Conservation (phyloP, 2,888 invertebrate genomes). For the Gnatocerus cornutus region DNA sequence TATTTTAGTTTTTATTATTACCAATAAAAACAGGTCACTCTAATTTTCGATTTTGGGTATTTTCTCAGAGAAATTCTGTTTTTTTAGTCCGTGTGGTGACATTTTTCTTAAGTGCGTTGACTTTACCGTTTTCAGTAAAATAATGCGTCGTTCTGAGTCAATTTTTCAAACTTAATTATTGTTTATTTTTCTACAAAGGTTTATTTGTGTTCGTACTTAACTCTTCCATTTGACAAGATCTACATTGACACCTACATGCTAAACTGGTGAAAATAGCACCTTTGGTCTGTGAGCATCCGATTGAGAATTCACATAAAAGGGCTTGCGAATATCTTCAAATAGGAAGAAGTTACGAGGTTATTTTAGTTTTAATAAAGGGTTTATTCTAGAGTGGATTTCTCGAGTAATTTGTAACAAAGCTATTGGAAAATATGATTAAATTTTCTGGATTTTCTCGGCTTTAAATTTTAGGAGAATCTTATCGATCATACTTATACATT, state of each 20-base stretch:
- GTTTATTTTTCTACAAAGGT: constrained; percentile 47
- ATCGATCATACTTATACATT: constrained; percentile 67
- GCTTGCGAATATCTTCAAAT: constrained; percentile 14
- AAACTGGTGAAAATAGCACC: constrained; percentile 32
- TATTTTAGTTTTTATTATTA: too few species aligned
- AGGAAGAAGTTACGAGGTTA: constrained; percentile 19
- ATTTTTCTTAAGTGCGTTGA: background rate
- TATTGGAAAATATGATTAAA: constrained; percentile 63
- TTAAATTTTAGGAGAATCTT: constrained; percentile 60
- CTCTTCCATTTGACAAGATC: constrained; percentile 34
- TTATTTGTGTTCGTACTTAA: constrained; percentile 44
- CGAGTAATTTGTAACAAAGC: constrained; percentile 58
- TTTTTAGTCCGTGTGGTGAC: too few species aligned
- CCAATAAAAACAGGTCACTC: too few species aligned
- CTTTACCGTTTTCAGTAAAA: background rate
- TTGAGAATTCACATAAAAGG: constrained; percentile 5
- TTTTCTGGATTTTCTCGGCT: constrained; percentile 60
- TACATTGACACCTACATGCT: constrained; percentile 48
- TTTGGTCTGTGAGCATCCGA: constrained; percentile 2
- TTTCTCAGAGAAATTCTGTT: too few species aligned
- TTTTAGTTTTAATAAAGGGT: constrained; percentile 48
- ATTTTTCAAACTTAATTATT: constrained; percentile 51
- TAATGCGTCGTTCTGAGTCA: constrained; percentile 47
- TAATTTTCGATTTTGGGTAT: background rate
- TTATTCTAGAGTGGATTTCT: constrained; percentile 43